Evolutionary conservation across 2,797 vertebrate species (phyloP).

Genomic region (Crypturellus tataupa): DNA sequence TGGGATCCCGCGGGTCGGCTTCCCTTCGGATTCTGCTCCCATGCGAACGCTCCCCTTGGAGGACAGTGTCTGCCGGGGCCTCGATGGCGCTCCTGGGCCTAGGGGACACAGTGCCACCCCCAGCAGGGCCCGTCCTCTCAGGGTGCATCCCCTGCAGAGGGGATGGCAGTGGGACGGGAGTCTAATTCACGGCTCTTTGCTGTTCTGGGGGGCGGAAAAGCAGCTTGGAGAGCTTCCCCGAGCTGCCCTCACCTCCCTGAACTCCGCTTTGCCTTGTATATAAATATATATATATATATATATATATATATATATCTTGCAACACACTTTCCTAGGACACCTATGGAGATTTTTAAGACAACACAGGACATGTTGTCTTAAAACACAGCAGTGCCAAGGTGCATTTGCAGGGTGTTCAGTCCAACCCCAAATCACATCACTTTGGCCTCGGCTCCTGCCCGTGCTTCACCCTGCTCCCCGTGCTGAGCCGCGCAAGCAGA

Average conservation of each 20-base stretch:
- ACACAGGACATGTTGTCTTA: neutral
- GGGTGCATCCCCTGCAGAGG: neutral
- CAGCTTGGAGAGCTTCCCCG: neutral
- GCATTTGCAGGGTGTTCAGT: neutral
- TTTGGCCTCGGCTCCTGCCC: neutral
- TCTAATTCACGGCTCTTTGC: neutral
- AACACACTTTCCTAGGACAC: neutral
- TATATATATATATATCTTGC: neutral
- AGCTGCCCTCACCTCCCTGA: accelerated
- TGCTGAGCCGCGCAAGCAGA: neutral
- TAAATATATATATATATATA: neutral
- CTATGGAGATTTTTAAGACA: neutral
- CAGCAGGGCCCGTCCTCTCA: neutral
- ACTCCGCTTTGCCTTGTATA: neutral
- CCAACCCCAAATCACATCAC: neutral
- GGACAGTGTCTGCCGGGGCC: too few relatives aligned
- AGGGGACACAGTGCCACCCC: too few relatives aligned
- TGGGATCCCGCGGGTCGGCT: too few relatives aligned
- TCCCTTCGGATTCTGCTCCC: too few relatives aligned
- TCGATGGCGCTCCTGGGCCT: too few relatives aligned
- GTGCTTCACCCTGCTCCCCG: neutral
- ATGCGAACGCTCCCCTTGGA: too few relatives aligned
- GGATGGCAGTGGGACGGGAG: neutral
- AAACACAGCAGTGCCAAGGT: neutral
- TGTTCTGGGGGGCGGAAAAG: neutral